Percentiles rank a stretch among this genome's conserved stretches.
These are phyloP conservation scores for Pseudotriccus pelzelni DNA, from an alignment of 2,797 vertebrate genomes.

Conservation along the genomic window DNA sequence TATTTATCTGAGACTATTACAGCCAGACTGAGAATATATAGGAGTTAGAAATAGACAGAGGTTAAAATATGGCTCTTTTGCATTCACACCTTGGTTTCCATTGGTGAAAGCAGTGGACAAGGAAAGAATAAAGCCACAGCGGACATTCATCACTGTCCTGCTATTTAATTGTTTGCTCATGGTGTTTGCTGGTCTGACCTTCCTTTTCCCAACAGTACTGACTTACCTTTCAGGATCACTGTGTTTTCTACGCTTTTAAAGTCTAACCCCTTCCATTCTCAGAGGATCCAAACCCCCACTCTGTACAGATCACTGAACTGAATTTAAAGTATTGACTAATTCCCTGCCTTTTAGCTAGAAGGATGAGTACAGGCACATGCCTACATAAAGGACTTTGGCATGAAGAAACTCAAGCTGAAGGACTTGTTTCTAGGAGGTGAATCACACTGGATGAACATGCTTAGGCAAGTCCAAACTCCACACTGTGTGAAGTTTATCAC, in stretches of 20 bases:
- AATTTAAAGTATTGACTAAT: background rate
- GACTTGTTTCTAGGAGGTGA: background rate
- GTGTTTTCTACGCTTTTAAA: background rate
- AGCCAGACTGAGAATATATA: background rate
- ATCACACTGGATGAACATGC: background rate
- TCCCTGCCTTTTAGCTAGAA: background rate
- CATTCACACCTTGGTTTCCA: background rate
- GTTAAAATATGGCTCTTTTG: background rate
- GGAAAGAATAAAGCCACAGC: background rate
- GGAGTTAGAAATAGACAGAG: background rate
- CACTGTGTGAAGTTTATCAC: background rate
- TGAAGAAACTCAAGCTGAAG: background rate
- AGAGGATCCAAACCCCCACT: background rate
- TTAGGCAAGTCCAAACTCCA: background rate
- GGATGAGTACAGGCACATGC: background rate
- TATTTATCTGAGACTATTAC: background rate
- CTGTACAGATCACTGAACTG: background rate
- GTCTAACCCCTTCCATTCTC: background rate
- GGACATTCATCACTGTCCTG: accelerated
- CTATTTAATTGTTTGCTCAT: background rate
- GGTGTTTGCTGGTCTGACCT: background rate
- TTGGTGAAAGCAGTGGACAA: background rate
- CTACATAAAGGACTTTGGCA: background rate
- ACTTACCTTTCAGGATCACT: background rate
- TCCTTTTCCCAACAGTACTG: background rate